Percentiles rank a stretch among this genome's conserved stretches.
Evolutionary conservation across 2,797 vertebrate species (phyloP).

Genomic region (Hippocampus kuda): DNA sequence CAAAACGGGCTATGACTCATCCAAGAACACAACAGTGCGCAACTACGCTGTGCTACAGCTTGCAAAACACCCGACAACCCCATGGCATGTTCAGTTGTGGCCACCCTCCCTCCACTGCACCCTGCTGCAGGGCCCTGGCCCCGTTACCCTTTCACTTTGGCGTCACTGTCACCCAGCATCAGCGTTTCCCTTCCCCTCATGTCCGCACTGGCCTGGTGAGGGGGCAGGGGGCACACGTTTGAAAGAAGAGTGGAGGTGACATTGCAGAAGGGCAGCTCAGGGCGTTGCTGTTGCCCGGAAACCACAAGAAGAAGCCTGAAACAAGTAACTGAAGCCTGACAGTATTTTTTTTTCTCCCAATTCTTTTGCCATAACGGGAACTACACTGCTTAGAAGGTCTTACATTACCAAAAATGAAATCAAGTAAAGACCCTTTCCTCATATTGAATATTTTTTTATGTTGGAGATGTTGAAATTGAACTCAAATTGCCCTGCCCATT

Average conservation of each 20-base stretch:
- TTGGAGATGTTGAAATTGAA: not conserved
- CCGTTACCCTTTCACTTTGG: conserved; percentile 48
- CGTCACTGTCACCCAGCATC: conserved; percentile 62
- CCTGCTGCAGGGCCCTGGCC: conserved; percentile 36
- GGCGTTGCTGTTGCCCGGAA: conserved; percentile 45
- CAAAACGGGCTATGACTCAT: not conserved
- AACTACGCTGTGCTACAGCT: conserved; percentile 8
- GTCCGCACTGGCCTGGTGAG: conserved; percentile 39
- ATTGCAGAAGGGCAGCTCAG: conserved; percentile 52
- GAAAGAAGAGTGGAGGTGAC: conserved; percentile 61
- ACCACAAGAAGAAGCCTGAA: not conserved
- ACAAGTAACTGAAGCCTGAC: conserved; percentile 1
- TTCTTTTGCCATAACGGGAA: not conserved
- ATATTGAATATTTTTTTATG: too few species aligned
- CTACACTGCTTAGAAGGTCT: too few species aligned
- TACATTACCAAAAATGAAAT: too few species aligned
- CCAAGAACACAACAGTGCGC: not conserved
- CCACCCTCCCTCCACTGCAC: conserved; percentile 10
- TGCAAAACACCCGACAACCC: conserved; percentile 8
- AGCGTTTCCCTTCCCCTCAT: conserved; percentile 35
- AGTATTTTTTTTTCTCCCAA: not conserved
- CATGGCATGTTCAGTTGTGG: not conserved
- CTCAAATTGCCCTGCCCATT: not conserved
- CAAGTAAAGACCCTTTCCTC: too few species aligned
- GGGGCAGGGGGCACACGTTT: conserved; percentile 38